Percentiles rank a stretch among this genome's conserved stretches.
phyloP scores from a whole-genome alignment of 2,113 vertebrate genomes.

The Dicaeum eximium region DNA sequence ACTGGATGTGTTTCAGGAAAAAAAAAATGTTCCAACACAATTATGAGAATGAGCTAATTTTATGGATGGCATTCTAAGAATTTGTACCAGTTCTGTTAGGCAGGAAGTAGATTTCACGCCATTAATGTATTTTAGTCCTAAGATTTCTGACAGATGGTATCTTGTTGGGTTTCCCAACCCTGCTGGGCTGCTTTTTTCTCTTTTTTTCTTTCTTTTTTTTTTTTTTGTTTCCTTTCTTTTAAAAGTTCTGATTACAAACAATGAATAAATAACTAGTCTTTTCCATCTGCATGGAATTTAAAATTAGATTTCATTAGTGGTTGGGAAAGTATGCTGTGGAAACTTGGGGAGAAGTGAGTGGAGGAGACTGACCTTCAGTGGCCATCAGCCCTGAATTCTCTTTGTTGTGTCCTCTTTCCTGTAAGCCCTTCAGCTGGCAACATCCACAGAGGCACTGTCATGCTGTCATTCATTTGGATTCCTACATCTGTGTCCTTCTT shows the following conservation, averaged over 20 bases:
- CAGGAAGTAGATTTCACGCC: neutral
- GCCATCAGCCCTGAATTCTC: neutral
- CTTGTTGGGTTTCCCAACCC: neutral
- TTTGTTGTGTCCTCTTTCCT: neutral
- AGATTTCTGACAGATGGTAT: neutral
- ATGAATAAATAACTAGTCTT: neutral
- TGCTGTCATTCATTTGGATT: neutral
- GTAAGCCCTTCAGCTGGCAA: neutral
- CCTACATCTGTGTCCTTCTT: neutral
- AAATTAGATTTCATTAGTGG: neutral
- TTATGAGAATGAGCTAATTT: neutral
- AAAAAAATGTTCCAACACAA: neutral
- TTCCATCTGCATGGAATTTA: conserved; percentile 10
- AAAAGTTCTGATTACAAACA: neutral
- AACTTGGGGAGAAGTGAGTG: neutral
- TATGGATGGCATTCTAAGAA: neutral
- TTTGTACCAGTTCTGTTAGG: neutral
- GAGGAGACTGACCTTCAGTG: neutral
- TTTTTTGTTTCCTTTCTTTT: neutral
- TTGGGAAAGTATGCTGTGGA: neutral
- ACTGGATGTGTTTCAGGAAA: neutral
- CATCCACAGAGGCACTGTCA: neutral
- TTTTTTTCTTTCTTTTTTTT: too few relatives aligned
- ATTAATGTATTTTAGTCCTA: neutral
- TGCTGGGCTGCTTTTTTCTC: neutral